Percentiles rank a stretch among this genome's conserved stretches.
Evolutionary conservation across 2,888 invertebrate genomes (phyloP).

Genomic region (Prosopocoilus inquinatus): DNA sequence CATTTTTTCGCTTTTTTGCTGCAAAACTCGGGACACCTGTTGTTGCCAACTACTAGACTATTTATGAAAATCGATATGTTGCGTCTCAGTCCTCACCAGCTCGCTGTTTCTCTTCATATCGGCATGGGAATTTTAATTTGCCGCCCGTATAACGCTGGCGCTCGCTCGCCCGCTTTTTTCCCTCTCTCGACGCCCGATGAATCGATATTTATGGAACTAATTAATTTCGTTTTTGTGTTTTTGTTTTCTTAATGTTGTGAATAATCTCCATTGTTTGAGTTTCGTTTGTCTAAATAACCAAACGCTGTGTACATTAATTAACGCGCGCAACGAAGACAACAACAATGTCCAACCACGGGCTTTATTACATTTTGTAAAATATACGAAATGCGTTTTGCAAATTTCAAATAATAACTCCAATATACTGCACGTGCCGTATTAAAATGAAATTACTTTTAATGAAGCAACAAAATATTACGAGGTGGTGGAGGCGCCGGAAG

Average conservation of each 20-base stretch:
- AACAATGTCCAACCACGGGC: too few species aligned
- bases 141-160: constrained; percentile 16
- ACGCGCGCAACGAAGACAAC: too few species aligned
- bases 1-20: constrained; percentile 36
- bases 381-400: too few species aligned
- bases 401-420: too few species aligned
- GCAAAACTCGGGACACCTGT: constrained; percentile 41
- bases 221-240: constrained; percentile 10
- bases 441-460: too few species aligned
- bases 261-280: constrained; percentile 5
- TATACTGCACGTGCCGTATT: too few species aligned
- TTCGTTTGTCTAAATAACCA: neutral
- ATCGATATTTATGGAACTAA: constrained; percentile 16
- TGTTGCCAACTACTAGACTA: constrained; percentile 37
- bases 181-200: neutral
- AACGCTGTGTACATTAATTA: neutral
- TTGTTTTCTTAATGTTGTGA: constrained; percentile 7
- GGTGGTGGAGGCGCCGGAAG: too few species aligned
- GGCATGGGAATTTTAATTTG: constrained; percentile 22
- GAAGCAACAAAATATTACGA: too few species aligned
- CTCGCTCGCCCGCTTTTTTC: constrained; percentile 7
- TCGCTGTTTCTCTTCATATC: constrained; percentile 16
- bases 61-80: constrained; percentile 44
- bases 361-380: too few species aligned
- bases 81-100: constrained; percentile 15